Conservation (phyloP, 2,888 invertebrate species). For the Chironomus riparius region DNA sequence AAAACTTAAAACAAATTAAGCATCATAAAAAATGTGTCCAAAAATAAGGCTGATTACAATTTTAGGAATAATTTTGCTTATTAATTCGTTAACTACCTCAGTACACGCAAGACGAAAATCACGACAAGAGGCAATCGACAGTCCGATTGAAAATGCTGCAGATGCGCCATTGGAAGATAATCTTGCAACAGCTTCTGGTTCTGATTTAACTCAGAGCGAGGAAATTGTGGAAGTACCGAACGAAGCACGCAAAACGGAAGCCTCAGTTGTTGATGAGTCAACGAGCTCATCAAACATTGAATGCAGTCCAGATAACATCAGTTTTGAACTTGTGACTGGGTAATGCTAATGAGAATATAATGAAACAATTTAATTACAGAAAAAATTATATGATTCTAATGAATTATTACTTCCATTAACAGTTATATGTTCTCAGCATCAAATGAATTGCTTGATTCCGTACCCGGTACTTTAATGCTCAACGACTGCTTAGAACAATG, state of each 20-base stretch:
- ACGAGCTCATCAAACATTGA: conserved; percentile 47
- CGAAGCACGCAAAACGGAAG: not conserved
- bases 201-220: not conserved
- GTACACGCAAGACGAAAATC: conserved; percentile 33
- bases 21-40: not conserved
- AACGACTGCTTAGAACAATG: conserved; percentile 90
- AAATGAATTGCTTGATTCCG: conserved; percentile 76
- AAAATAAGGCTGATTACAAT: not conserved
- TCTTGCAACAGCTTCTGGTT: conserved; percentile 33
- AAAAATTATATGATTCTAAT: too few species aligned
- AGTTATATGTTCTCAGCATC: conserved; percentile 87
- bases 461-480: conserved; percentile 85
- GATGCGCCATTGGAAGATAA: conserved; percentile 33
- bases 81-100: not conserved
- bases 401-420: conserved; percentile 29
- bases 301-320: conserved; percentile 80
- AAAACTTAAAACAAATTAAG: not conserved
- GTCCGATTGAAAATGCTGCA: conserved; percentile 32
- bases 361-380: too few species aligned
- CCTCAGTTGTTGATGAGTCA: not conserved
- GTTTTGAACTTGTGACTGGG: conserved; percentile 86
- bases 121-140: conserved; percentile 34
- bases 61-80: not conserved
- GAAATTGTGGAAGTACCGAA: conserved; percentile 7
- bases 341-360: conserved; percentile 34